Percentiles rank a stretch among this genome's conserved stretches.
Evolutionary conservation across 2,888 invertebrate species (phyloP).

Genomic region (Metalampra italica): DNA sequence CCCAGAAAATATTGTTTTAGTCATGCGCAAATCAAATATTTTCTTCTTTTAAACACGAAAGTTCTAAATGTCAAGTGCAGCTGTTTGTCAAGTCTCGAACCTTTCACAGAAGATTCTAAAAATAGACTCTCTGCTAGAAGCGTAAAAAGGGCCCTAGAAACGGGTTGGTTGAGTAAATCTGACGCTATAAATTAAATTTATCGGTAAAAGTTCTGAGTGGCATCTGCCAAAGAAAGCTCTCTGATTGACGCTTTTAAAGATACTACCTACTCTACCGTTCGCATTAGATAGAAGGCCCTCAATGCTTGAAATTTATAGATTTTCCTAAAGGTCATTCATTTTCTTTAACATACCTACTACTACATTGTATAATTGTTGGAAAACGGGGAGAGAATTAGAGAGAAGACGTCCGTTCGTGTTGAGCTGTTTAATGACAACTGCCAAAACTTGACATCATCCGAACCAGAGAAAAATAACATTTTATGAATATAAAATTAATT

Average conservation of each 20-base stretch:
- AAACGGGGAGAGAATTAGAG: too few species aligned
- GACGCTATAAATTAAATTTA: constrained; percentile 28
- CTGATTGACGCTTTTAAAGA: not conserved
- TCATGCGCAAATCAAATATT: too few species aligned
- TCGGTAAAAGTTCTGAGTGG: constrained; percentile 23
- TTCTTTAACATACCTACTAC: too few species aligned
- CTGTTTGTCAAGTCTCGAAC: not conserved
- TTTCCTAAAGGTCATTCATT: not conserved
- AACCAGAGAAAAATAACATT: too few species aligned
- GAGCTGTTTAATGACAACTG: too few species aligned
- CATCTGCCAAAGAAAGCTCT: constrained; percentile 17
- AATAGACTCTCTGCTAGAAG: not conserved
- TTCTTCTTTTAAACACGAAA: too few species aligned
- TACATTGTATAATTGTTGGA: too few species aligned
- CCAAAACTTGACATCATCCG: too few species aligned
- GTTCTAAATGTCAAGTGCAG: not conserved
- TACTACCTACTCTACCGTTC: not conserved
- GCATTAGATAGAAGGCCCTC: not conserved
- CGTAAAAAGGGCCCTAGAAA: not conserved
- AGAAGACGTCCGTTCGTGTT: too few species aligned
- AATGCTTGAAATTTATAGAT: not conserved
- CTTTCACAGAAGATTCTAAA: not conserved
- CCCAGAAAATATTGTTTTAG: too few species aligned
- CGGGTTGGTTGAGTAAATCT: constrained; percentile 10
- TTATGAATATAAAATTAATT: too few species aligned